Base-by-base conservation (phyloP, 2,797 vertebrate genomes). In the Tragelaphus eurycerus region DNA sequence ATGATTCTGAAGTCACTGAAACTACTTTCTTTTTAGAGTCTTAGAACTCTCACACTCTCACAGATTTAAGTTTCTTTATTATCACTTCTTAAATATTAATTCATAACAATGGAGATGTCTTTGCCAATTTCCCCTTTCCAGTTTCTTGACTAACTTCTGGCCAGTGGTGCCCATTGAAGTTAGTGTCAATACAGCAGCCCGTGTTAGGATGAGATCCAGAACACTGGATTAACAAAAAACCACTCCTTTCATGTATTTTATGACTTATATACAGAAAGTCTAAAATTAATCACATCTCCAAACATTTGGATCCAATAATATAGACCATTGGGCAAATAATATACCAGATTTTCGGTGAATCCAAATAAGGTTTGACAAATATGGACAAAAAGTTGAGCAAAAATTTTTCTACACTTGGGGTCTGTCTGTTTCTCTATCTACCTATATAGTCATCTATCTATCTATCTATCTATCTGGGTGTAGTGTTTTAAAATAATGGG, bases 301-400 rank as follows among this genome's bases (percentile, higher is more conserved):
- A 97, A 96, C 95, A 96, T 97, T 98, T 97, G 60, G 9, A 54
- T 96, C 95, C 97, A 97, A 96, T 98, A 95, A 97, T 91, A 38
- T 86, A 92, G 23, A 84, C 29, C n/a, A 86, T 0, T 78, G 29
- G 6, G 46, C 38, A 95, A 98, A 96, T 82, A 97, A 98, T 98
- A 97, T 96, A 96, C 96, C 85, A 98, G 55, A 89, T 95, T 94
- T 90, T 96, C 95, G 93, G 83, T 94, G 4, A 98, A 96, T 97
- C n/a, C 62, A 86, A 95, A 97, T 93, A 95, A 97, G 96, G 19
- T 79, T 96, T 97, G 82, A 95, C 14, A 95, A 96, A 95, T 60
- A 88, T 23, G n/a, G 6, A 59, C 21, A 86, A 38, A 97, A 93
- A 21, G 0, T 92, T 86, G 94, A 95, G 84, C 54, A n/a, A 88